Evolutionary conservation across 92 coral and sea anemone genomes (phyloP).

Genomic region (Porites divaricata): DNA sequence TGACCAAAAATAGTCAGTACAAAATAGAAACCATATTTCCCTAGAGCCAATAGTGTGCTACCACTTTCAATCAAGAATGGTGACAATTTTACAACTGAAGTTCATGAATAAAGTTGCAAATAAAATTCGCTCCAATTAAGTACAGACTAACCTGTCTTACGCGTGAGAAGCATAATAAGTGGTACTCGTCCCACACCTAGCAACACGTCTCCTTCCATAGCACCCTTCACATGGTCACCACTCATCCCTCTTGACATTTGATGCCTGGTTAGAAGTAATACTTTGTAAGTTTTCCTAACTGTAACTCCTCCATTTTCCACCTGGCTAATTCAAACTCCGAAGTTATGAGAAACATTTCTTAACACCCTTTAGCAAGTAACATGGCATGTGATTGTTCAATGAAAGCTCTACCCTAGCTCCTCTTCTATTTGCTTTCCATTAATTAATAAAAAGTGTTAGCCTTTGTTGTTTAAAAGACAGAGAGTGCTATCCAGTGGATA

Average conservation of each 20-base stretch:
- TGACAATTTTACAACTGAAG: too few relatives aligned
- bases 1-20: too few relatives aligned
- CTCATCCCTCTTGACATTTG: constrained; percentile 71
- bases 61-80: background rate
- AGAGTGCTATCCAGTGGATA: too few relatives aligned
- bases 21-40: background rate
- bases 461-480: too few relatives aligned
- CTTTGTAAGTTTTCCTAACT: background rate
- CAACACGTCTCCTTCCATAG: constrained; percentile 60
- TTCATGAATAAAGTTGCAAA: too few relatives aligned
- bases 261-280: constrained; percentile 63
- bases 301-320: background rate
- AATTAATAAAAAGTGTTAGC: too few relatives aligned
- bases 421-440: too few relatives aligned
- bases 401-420: too few relatives aligned
- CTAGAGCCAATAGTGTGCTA: background rate
- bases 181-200: constrained; percentile 86
- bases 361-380: too few relatives aligned
- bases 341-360: too few relatives aligned
- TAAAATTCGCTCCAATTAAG: background rate
- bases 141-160: constrained; percentile 75
- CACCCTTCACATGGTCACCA: constrained; percentile 29
- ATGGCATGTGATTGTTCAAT: too few relatives aligned
- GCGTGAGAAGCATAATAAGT: constrained; percentile 67
- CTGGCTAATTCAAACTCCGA: too few relatives aligned